Base-by-base conservation (phyloP, 1,140 invertebrate species). In the Drosophila neocordata region DNA sequence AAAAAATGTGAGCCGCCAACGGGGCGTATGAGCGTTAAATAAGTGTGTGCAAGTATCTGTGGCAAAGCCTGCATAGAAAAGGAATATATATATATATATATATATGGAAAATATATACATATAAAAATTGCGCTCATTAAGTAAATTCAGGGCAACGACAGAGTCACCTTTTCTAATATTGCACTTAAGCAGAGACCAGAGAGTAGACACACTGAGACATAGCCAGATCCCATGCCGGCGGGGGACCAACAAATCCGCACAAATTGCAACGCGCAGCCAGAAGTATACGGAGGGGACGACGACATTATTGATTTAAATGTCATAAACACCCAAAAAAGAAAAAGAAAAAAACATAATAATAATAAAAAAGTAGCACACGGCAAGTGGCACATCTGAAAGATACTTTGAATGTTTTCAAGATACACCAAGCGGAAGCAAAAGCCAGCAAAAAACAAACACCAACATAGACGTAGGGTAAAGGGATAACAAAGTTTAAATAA, bases 271-370 rank as follows among this genome's bases (percentile, higher is more conserved):
- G 22, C 37, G 24, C 27, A 35, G 8, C 20, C 18, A 27, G 31
- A 4, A 15, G 35, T 22, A 31, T 27, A n/a, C 6, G 20, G 7
- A 1, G 9, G 6, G 13, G 11, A n/a, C 24, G 63, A 79, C 69
- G 67, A 88, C 76, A 79, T 84, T 89, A 89, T 88, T 88, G 83
- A 88, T 88, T 87, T 87, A 87, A 87, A 88, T 88, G 83, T 79
- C 83, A 88, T 88, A 88, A 88, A 83, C 83, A 88, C 66, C 69
- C 59, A 74, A 77, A 81, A 85, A 77, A 67, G 20, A 13, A 9
- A 2, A n/a, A 57, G 2, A 31, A n/a, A 44, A 11, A 37, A 13
- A 13, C 27, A 31, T 31, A 11, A 59, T 41, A 37, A 35, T 52
- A 35, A 37, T 31, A 35, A 15, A 18, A 31, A 34, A 31, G 31